Evolutionary conservation across 2,888 invertebrate species (phyloP), one percentile per base, ranked within the genome.

Genomic region (Ceriagrion tenellum): DNA sequence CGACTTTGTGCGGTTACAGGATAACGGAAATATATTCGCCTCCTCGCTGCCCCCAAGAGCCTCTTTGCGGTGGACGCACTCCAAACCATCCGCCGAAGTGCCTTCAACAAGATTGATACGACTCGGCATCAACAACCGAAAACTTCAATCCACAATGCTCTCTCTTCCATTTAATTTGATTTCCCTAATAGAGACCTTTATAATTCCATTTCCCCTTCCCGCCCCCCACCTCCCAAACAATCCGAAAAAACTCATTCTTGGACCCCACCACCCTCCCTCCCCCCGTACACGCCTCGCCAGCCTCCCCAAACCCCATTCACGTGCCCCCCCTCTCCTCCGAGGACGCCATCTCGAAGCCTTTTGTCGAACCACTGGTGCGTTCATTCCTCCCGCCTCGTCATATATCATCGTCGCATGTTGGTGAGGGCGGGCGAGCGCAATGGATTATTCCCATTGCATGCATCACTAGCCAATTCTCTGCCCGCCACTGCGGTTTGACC

Each of bases 371-470:
- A 47, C 69, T 93, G 69, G 69, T 93, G 93, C 93, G 69, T 47
- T 93, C 93, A 93, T 93, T 93, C 59, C 93, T 47, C 30, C 63
- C 18, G 47, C 20, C 18, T 69, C 69, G 69, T 93, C 93, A 93
- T 93, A 93, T 74, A 69, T 93, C 93, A 93, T 93, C 69, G 69
- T 93, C 26, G 93, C 23, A 69, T 93, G 69, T 93, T 93, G 93
- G 93, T 55, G 69, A 26, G 40, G 69, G 69, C 35, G 40, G n/a
- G 40, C 69, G 47, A 47, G 2, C 69, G 93, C 40, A 93, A 93
- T 93, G 93, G 93, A 93, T 93, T 93, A 93, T 93, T 93, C 93
- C 93, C 69, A 93, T 93, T 93, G 93, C 93, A 93, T 93, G 93
- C 93, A 93, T 93, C 93, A 69, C 47, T 93, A 69, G 69, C 30